These are phyloP conservation scores for Echinometra lucunter DNA, from an alignment of 53 echinoderm and acorn worm species.

Conservation along the genomic window DNA sequence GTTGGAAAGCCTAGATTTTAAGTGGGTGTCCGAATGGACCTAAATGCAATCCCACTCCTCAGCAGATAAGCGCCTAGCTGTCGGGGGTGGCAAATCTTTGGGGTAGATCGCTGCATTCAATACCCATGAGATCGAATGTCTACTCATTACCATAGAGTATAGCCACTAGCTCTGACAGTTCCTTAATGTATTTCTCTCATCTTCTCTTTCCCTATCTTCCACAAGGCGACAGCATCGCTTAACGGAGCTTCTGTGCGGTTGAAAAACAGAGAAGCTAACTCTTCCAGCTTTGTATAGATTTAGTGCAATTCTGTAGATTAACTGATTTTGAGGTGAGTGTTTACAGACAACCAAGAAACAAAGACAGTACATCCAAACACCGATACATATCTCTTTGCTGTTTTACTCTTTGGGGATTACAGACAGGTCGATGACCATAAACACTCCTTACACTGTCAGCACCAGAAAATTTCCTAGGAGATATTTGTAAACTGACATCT, in stretches of 20 bases:
- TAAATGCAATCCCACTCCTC: slow-evolving; percentile 22
- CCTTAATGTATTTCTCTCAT: slow-evolving; percentile 46
- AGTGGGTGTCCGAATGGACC: slow-evolving; percentile 44
- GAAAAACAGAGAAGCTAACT: slow-evolving; percentile 2
- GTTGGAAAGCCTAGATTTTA: neutral
- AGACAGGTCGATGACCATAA: neutral
- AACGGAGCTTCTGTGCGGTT: neutral
- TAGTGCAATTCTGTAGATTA: neutral
- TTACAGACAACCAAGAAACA: neutral
- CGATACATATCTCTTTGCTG: neutral
- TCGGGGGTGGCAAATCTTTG: neutral
- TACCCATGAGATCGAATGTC: slow-evolving; percentile 30
- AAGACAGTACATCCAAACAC: neutral
- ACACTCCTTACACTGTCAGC: neutral
- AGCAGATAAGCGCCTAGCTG: slow-evolving; percentile 15
- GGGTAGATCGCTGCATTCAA: slow-evolving; percentile 6
- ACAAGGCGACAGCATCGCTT: neutral
- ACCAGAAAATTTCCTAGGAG: neutral
- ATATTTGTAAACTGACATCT: slow-evolving; percentile 16
- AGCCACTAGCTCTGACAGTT: slow-evolving; percentile 22
- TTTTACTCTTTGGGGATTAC: neutral
- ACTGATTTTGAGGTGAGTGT: neutral
- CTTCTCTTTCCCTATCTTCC: neutral
- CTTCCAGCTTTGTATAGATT: neutral
- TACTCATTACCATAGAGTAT: slow-evolving; percentile 26